Conservation (phyloP, 2,797 vertebrate species). For the Denticeps clupeoides region DNA sequence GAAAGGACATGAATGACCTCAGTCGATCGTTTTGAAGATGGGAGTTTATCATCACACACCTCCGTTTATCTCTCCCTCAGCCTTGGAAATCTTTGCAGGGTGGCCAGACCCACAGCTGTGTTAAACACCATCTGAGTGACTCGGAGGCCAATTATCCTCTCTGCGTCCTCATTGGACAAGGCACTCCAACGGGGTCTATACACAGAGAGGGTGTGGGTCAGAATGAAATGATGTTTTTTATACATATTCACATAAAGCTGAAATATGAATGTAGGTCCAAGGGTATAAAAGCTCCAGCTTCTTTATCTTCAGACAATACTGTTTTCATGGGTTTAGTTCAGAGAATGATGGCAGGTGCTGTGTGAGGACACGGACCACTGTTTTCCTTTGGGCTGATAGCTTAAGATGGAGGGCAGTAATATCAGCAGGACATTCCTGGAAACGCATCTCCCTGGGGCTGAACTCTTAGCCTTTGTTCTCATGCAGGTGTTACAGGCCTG, state of each 20-base stretch:
- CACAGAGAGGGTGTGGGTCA: too few relatives aligned
- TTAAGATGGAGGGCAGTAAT: constrained; percentile 12
- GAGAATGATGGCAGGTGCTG: not conserved
- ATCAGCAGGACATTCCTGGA: not conserved
- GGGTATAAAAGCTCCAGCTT: too few relatives aligned
- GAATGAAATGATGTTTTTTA: constrained; percentile 12
- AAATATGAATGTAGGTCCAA: constrained; percentile 14
- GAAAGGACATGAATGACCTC: too few relatives aligned
- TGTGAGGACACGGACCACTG: constrained; percentile 1
- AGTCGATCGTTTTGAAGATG: too few relatives aligned
- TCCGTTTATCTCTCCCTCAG: too few relatives aligned
- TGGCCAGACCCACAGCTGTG: constrained; percentile 10
- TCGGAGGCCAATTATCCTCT: constrained; percentile 18
- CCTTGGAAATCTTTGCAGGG: too few relatives aligned
- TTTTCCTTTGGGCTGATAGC: constrained; percentile 4
- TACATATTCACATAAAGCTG: constrained; percentile 17
- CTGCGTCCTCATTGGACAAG: too few relatives aligned
- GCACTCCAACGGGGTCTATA: too few relatives aligned
- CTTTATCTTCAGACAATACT: too few relatives aligned
- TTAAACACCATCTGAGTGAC: constrained; percentile 5
- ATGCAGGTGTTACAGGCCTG: not conserved
- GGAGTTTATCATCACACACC: too few relatives aligned
- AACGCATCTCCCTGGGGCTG: not conserved
- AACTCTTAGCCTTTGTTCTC: not conserved
- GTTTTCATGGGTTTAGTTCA: not conserved